These are phyloP conservation scores for Camponotus vicinus DNA, from an alignment of 1,140 invertebrate species.

Conservation along the genomic window DNA sequence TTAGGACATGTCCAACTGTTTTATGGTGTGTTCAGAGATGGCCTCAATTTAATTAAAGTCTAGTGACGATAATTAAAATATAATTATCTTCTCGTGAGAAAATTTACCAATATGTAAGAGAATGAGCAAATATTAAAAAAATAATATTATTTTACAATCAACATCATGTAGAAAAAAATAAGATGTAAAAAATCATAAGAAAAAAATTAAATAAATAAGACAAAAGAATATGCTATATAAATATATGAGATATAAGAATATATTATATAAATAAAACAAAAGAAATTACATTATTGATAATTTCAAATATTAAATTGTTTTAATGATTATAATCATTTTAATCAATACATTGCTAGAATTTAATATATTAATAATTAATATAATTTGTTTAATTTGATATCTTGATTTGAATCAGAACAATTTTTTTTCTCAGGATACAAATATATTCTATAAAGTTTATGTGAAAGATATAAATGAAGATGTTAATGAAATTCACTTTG, in stretches of 20 bases:
- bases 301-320: not conserved
- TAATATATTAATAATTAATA: not conserved
- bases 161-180: not conserved
- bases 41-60: slow-evolving; percentile 51
- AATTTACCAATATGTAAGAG: slow-evolving; percentile 31
- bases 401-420: not conserved
- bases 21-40: slow-evolving; percentile 33
- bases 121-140: not conserved
- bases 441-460: not conserved
- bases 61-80: slow-evolving; percentile 24
- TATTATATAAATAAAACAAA: not conserved
- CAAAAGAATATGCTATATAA: not conserved
- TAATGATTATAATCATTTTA: not conserved
- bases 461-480: not conserved
- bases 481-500: slow-evolving; percentile 13
- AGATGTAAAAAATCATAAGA: not conserved
- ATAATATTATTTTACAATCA: not conserved
- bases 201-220: not conserved
- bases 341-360: not conserved
- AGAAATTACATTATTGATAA: not conserved
- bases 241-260: no score
- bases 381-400: slow-evolving; percentile 1
- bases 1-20: slow-evolving; percentile 51
- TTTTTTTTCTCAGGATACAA: not conserved
- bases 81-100: not conserved